Conservation (phyloP, 1,140 invertebrate genomes). For the Littorina saxatilis region DNA sequence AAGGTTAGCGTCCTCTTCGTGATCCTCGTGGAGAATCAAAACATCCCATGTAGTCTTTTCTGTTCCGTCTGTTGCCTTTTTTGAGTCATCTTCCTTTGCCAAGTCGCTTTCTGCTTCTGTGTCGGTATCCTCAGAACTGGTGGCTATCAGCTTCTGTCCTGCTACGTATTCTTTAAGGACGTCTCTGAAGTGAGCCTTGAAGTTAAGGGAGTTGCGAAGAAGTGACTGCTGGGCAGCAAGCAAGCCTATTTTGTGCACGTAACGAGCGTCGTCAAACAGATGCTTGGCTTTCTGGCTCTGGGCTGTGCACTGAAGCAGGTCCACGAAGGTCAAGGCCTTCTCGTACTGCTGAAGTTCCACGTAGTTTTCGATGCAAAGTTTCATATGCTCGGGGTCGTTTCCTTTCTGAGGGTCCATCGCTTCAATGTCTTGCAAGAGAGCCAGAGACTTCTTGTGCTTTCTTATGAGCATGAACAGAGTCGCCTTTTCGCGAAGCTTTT, state of each 20-base stretch:
- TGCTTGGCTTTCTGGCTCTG: background rate
- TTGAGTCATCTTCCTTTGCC: background rate
- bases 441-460: background rate
- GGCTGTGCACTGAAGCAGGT: constrained; percentile 16
- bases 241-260: background rate
- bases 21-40: background rate
- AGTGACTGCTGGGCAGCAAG: background rate
- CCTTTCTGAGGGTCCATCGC: background rate
- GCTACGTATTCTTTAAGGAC: background rate
- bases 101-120: background rate
- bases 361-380: constrained; percentile 28
- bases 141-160: background rate
- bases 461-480: background rate
- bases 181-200: background rate
- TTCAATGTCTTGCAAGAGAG: constrained; percentile 2
- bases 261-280: constrained; percentile 2
- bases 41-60: constrained; percentile 3
- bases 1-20: background rate
- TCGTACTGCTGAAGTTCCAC: background rate
- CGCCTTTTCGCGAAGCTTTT: constrained; percentile 5
- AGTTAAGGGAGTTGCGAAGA: background rate
- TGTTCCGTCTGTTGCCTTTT: too few relatives aligned
- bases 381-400: constrained; percentile 10
- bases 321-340: constrained; percentile 1
- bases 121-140: background rate